Evolutionary conservation across 2,113 vertebrate genomes (phyloP), one percentile per base, ranked within the genome.

Genomic region (Gadus chalcogrammus): DNA sequence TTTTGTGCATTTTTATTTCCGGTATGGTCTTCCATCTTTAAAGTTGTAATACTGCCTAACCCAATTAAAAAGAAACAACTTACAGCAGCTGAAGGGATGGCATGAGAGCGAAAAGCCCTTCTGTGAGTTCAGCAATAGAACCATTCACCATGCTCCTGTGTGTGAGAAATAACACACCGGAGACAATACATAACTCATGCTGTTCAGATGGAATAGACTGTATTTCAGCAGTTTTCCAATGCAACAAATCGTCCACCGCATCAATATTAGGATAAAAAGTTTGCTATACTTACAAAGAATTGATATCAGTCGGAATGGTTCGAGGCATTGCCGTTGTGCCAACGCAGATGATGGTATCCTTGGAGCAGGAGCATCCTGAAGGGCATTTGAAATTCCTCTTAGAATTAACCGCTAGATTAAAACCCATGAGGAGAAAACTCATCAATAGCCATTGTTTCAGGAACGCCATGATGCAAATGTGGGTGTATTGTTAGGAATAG

Each of bases 121-220:
- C 96, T 83, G 94, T 94, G 75, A 98, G 94, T 91, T 98, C 96
- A 5, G 90, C 85, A 75, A 98, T 94, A 2, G 94, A 98, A 73
- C 96, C 96, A 88, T 99, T 99, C 1, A 99, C 96, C 78, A 99
- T 88, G 85, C 97, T 98, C 92, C 97, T 99, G 81, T 67, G 52
- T 56, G 73, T 79, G 48, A 82, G 1, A 70, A 24, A 61, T 55
- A 75, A n/a, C 28, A 15, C 4, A 17, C 22, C 31, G 18, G 73
- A 52, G 61, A 79, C 55, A 75, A 64, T 22, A 64, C 11, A 15
- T 9, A 66, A 59, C 27, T 20, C 58, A 60, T 8, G 18, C 60
- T 27, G 20, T 60, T 52, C 18, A 61, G 65, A 61, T 61, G 69
- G 59, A 74, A 73, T 1, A 53, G 62, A 58, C 9, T 59, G 72